Conservation (phyloP, 1,140 invertebrate genomes). For the Oryctes rhinoceros region DNA sequence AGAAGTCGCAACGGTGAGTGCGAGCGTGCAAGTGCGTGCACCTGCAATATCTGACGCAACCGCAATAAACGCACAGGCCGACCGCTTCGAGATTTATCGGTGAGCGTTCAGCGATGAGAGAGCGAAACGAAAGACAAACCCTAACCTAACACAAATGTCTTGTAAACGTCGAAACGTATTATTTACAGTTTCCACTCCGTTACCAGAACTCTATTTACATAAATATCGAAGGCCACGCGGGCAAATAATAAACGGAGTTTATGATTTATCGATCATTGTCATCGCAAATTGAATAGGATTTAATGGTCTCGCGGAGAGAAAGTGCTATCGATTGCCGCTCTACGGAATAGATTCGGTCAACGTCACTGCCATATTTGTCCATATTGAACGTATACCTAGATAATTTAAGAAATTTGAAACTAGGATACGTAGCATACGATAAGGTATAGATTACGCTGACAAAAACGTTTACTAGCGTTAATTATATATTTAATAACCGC, state of each 20-base stretch:
- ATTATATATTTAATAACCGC: too few species aligned
- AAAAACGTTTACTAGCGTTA: neutral
- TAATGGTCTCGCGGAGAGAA: conserved; percentile 6
- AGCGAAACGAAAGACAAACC: conserved; percentile 25
- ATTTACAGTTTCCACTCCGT: conserved; percentile 26
- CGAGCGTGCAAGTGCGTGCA: conserved; percentile 16
- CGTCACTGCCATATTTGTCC: neutral
- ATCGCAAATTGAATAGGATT: conserved; percentile 33
- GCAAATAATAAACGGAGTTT: conserved; percentile 28
- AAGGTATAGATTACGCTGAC: neutral
- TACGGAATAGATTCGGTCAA: neutral
- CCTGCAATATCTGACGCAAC: conserved; percentile 36
- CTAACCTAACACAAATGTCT: conserved; percentile 34
- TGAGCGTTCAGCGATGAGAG: conserved; percentile 13
- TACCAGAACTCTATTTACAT: conserved; percentile 28
- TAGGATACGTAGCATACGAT: neutral
- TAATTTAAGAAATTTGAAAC: neutral
- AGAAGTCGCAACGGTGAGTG: conserved; percentile 36
- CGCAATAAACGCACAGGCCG: conserved; percentile 13
- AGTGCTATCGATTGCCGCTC: neutral
- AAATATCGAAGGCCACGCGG: conserved; percentile 26
- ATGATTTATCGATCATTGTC: conserved; percentile 31
- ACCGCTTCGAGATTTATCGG: conserved; percentile 25
- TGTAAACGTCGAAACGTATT: conserved; percentile 25
- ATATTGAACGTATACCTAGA: too few species aligned